Conservation (phyloP, 2,113 vertebrate species). For the Syngnathoides biaculeatus region DNA sequence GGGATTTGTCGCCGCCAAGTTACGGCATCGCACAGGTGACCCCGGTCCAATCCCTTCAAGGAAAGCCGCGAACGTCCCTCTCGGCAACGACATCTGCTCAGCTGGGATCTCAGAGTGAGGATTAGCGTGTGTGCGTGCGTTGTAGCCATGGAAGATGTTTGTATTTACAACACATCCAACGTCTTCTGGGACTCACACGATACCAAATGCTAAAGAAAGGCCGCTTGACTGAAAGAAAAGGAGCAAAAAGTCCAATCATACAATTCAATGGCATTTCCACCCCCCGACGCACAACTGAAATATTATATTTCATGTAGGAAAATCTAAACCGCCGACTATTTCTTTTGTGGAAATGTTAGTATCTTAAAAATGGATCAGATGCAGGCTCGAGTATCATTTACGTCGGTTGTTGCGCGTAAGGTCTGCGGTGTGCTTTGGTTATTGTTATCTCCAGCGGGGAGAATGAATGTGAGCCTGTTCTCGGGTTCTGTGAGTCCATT, state of each 20-base stretch:
- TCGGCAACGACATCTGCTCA: slow-evolving; percentile 66
- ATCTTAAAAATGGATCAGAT: neutral
- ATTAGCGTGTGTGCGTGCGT: slow-evolving; percentile 48
- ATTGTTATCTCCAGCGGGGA: neutral
- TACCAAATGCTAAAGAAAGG: slow-evolving; percentile 1
- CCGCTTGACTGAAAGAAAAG: neutral
- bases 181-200: slow-evolving; percentile 37
- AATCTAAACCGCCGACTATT: neutral
- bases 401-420: neutral
- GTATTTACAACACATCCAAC: slow-evolving; percentile 48
- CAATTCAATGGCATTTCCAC: neutral
- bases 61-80: slow-evolving; percentile 45
- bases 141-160: slow-evolving; percentile 49
- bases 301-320: neutral
- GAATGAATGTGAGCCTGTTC: neutral
- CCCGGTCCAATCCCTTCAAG: slow-evolving; percentile 44
- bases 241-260: neutral
- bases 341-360: neutral
- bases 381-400: neutral
- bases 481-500: neutral
- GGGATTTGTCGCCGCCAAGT: slow-evolving; percentile 33
- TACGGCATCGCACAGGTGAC: slow-evolving; percentile 21
- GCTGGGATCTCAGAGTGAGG: slow-evolving; percentile 49
- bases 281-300: no score
- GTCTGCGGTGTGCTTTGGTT: neutral